Evolutionary conservation across 2,888 invertebrate species (phyloP), one percentile per base, ranked within the genome.

Genomic region (Galerucella pusilla): DNA sequence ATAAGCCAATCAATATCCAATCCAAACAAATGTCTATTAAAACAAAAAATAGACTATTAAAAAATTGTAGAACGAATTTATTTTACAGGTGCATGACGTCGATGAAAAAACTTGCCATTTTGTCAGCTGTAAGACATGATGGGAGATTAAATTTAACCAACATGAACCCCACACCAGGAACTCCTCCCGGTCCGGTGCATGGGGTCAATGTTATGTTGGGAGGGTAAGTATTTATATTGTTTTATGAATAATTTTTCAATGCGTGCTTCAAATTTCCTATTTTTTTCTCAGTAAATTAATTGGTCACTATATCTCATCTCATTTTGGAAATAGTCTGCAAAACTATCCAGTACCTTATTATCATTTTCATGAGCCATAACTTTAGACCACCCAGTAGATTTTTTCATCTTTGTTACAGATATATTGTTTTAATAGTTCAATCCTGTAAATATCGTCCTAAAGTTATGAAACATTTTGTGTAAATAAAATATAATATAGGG

Each of bases 131-230:
- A 74, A 88, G 89, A 25, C 89, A 90, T 78, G 88, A 89, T 81
- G 91, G 86, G 85, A 89, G 85, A 88, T 88, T 81, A 86, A 89
- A 83, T 86, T 88, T 81, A 83, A 89, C 83, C 85, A 81, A 79
- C 35, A 85, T 85, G 85, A 81, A 82, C 81, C 81, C 88, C 61
- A 81, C 88, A 57, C 85, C 89, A 67, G 83, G 83, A 79, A 81
- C 86, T 75, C 84, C 80, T 87, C 83, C 83, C 83, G 83, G 83
- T 75, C 88, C 89, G 82, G 86, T 90, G 78, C 90, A 92, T 85
- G 92, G 91, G 81, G 91, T 92, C 84, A 94, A 94, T 88, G 90
- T 94, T 80, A 90, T 94, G 82, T 91, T 95, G 81, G 93, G 94
- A 88, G 94, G 94, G 94, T 94, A 87, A 90, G 93, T 89, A 57